These are phyloP conservation scores for Orgyia antiqua DNA, from an alignment of 2,888 invertebrate species.

Conservation along the genomic window DNA sequence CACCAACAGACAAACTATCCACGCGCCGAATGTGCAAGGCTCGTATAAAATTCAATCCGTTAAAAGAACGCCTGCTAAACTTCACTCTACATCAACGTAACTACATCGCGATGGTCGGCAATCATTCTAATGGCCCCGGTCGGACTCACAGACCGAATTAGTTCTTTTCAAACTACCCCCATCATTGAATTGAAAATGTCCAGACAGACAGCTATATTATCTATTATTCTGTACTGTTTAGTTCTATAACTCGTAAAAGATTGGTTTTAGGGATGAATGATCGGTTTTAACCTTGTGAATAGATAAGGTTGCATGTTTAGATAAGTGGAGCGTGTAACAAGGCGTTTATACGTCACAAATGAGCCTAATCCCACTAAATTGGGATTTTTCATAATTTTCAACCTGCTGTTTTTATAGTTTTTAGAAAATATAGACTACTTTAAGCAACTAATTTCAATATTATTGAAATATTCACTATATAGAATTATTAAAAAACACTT, in stretches of 20 bases:
- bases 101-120: constrained; percentile 45
- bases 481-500: too few species aligned
- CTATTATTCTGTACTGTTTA: constrained; percentile 25
- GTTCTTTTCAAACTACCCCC: constrained; percentile 65
- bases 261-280: constrained; percentile 5
- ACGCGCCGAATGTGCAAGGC: constrained; percentile 11
- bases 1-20: constrained; percentile 5
- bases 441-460: too few species aligned
- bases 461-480: too few species aligned
- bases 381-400: too few species aligned
- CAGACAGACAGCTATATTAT: constrained; percentile 41
- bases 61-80: constrained; percentile 57
- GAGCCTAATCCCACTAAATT: too few species aligned
- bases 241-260: constrained; percentile 10
- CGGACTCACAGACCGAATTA: constrained; percentile 61
- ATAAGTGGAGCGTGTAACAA: neutral
- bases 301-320: neutral
- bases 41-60: constrained; percentile 63
- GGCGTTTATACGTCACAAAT: neutral
- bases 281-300: neutral
- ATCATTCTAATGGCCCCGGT: constrained; percentile 65
- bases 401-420: too few species aligned
- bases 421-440: too few species aligned
- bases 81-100: constrained; percentile 45
- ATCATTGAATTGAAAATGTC: constrained; percentile 65